Evolutionary conservation across 2,797 vertebrate genomes (phyloP).

Genomic region (Brachymystax lenok): DNA sequence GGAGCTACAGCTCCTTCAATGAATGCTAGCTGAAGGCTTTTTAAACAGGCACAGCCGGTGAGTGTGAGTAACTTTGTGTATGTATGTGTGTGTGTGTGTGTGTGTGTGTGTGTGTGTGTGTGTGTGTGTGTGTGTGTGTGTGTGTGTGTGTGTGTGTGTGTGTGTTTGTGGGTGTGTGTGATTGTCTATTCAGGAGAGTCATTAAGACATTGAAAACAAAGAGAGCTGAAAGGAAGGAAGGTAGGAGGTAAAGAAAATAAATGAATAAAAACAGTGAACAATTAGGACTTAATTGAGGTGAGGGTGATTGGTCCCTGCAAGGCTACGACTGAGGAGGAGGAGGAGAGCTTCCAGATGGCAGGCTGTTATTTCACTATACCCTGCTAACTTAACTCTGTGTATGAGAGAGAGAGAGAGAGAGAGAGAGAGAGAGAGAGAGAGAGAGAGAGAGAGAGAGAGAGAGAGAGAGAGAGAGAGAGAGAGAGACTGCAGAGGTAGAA

Average conservation of each 20-base stretch:
- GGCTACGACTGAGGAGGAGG: constrained; percentile 61
- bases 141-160: neutral
- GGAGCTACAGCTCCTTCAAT: neutral
- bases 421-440: too few relatives aligned
- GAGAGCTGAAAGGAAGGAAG: constrained; percentile 44
- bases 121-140: too few relatives aligned
- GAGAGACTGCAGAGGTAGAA: constrained; percentile 52
- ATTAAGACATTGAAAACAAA: constrained; percentile 5
- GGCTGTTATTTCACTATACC: constrained; percentile 78
- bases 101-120: too few relatives aligned
- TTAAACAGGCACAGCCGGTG: neutral
- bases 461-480: constrained; percentile 46
- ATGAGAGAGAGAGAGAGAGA: too few relatives aligned
- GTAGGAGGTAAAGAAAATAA: constrained; percentile 46
- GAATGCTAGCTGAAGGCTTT: neutral
- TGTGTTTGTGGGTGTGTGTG: neutral
- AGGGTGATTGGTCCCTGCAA: constrained; percentile 67
- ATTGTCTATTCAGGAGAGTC: neutral
- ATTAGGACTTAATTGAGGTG: constrained; percentile 78
- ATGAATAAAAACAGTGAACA: constrained; percentile 62
- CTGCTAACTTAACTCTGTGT: constrained; percentile 80
- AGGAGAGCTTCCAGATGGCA: constrained; percentile 74
- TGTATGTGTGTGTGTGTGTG: too few relatives aligned
- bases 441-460: constrained; percentile 28
- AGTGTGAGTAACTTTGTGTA: too few relatives aligned